phyloP scores from a whole-genome alignment of 2,888 invertebrate species.

The Diadegma fenestrale region DNA sequence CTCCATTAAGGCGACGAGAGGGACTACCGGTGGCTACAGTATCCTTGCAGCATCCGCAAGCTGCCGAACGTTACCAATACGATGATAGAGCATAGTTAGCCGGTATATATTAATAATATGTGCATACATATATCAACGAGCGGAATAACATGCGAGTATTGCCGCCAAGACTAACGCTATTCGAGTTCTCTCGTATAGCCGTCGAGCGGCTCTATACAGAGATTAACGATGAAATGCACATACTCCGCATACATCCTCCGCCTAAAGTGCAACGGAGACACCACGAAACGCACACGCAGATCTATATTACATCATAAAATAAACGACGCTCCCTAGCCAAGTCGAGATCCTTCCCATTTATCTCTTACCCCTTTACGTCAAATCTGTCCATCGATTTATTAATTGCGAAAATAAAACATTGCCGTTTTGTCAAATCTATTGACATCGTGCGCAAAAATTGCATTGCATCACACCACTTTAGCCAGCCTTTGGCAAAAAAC shows the following conservation, averaged over 20 bases:
- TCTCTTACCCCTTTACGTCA: background rate
- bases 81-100: conserved; percentile 46
- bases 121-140: conserved; percentile 46
- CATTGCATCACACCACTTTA: background rate
- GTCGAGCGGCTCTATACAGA: background rate
- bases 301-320: conserved; percentile 52
- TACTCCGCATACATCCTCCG: conserved; percentile 31
- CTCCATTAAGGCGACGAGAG: conserved; percentile 78
- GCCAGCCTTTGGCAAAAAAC: too few species aligned
- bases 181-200: conserved; percentile 37
- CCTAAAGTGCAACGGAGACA: conserved; percentile 7
- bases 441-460: background rate
- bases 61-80: conserved; percentile 44
- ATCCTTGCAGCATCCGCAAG: conserved; percentile 54
- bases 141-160: conserved; percentile 49
- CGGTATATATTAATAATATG: conserved; percentile 39
- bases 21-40: conserved; percentile 68
- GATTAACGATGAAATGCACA: conserved; percentile 53
- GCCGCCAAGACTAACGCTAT: conserved; percentile 42
- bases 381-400: conserved; percentile 12
- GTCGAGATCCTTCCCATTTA: conserved; percentile 20
- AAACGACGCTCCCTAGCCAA: conserved; percentile 14
- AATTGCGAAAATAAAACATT: conserved; percentile 8
- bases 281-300: conserved; percentile 1
- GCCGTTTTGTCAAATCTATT: background rate